Evolutionary conservation across 1,140 invertebrate species (phyloP).

Genomic region (Holcopasites calliopsidis): DNA sequence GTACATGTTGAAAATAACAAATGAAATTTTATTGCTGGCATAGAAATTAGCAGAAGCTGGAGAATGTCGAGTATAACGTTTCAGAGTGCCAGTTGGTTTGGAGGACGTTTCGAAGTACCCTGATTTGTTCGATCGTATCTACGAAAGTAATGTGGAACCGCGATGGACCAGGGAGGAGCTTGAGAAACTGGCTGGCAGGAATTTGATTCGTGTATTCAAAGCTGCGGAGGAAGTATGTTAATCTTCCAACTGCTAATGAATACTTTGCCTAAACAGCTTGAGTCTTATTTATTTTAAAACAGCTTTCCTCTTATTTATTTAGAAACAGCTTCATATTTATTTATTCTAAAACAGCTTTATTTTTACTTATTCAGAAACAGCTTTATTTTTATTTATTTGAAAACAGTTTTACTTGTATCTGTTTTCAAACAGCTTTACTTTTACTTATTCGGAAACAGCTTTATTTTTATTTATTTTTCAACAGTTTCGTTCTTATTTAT

Average conservation of each 20-base stretch:
- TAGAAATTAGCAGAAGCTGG: not conserved
- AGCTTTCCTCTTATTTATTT: too few relatives aligned
- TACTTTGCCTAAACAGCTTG: too few relatives aligned
- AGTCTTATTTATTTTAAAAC: too few relatives aligned
- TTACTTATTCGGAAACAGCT: too few relatives aligned
- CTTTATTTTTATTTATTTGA: too few relatives aligned
- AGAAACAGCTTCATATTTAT: too few relatives aligned
- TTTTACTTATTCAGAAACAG: too few relatives aligned
- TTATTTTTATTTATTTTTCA: too few relatives aligned
- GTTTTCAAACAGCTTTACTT: too few relatives aligned
- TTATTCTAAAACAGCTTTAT: too few relatives aligned
- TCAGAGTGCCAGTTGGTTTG: conserved; percentile 82
- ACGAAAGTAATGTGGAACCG: conserved; percentile 73
- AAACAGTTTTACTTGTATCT: too few relatives aligned
- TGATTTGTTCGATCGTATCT: conserved; percentile 82
- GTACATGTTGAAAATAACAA: conserved; percentile 1
- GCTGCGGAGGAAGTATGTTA: conserved; percentile 83
- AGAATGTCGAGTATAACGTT: conserved; percentile 36
- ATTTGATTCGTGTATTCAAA: conserved; percentile 85
- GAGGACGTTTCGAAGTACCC: conserved; percentile 87
- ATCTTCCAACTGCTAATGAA: not conserved
- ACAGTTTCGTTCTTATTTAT: too few relatives aligned
- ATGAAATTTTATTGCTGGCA: not conserved
- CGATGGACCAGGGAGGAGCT: conserved; percentile 84
- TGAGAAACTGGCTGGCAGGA: conserved; percentile 85